These are phyloP conservation scores for Boleophthalmus pectinirostris DNA, from an alignment of 2,113 vertebrate species.

Conservation along the genomic window DNA sequence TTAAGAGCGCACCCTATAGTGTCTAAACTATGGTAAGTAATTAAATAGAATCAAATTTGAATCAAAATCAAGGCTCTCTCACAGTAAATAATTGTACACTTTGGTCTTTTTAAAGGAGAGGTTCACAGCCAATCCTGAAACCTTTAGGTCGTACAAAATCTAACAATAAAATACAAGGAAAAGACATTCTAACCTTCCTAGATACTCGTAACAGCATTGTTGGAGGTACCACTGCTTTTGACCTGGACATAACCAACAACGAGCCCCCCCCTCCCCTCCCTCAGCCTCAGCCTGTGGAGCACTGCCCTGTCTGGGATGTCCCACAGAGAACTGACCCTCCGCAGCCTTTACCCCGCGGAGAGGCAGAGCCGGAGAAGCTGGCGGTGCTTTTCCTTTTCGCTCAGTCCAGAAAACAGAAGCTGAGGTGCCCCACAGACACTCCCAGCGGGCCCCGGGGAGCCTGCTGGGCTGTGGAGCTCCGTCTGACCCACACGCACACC, in stretches of 20 bases:
- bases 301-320: constrained; percentile 12
- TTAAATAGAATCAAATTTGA: too few species aligned
- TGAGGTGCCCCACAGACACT: constrained; percentile 19
- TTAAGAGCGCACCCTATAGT: too few species aligned
- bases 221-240: background rate
- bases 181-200: background rate
- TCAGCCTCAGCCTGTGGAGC: constrained; percentile 27
- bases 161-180: too few species aligned
- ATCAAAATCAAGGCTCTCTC: too few species aligned
- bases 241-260: constrained; percentile 24
- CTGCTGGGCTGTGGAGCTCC: constrained; percentile 21
- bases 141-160: too few species aligned
- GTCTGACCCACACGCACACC: background rate
- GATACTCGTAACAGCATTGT: background rate
- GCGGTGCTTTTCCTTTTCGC: constrained; percentile 30
- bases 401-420: constrained; percentile 28
- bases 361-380: constrained; percentile 8
- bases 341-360: constrained; percentile 43
- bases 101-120: too few species aligned
- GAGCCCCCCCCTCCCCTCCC: background rate
- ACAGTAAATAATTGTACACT: too few species aligned
- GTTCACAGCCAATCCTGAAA: too few species aligned
- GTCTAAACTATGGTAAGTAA: too few species aligned
- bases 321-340: constrained; percentile 40
- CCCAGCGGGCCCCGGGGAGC: constrained; percentile 10